These are phyloP conservation scores for Eulacestoma nigropectus DNA, from an alignment of 2,113 vertebrate species.

Conservation along the genomic window DNA sequence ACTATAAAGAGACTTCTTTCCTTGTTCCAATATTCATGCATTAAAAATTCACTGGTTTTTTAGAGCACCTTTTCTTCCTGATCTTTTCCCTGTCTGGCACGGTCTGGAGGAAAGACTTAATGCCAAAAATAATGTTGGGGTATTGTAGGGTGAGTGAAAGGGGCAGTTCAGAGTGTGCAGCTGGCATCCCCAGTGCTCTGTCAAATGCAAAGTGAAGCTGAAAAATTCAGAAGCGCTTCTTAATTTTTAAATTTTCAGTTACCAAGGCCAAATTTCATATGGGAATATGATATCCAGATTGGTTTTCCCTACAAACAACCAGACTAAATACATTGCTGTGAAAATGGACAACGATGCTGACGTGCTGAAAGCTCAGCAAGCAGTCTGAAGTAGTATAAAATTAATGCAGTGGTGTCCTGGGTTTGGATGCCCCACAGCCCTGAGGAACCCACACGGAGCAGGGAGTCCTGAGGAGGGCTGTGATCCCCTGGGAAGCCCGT, in stretches of 20 bases:
- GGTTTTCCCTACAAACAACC: not conserved
- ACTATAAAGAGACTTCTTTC: not conserved
- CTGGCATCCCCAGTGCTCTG: not conserved
- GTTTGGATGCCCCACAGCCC: not conserved
- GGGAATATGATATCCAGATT: not conserved
- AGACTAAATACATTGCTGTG: not conserved
- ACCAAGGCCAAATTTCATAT: not conserved
- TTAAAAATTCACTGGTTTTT: not conserved
- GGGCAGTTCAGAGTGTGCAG: not conserved
- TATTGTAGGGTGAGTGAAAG: not conserved
- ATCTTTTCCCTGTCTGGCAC: not conserved
- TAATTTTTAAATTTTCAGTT: not conserved
- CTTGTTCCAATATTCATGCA: not conserved
- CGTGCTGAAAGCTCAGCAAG: not conserved
- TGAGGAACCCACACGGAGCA: not conserved
- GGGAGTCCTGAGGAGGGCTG: no score
- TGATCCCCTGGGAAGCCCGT: not conserved
- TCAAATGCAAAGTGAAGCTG: not conserved
- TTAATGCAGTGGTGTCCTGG: fast-evolving
- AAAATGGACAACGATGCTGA: not conserved
- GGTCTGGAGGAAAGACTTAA: not conserved
- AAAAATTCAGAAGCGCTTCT: not conserved
- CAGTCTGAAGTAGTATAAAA: no score
- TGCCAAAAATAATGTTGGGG: not conserved
- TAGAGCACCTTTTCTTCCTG: not conserved